Evolutionary conservation across 1,140 invertebrate species (phyloP).

Genomic region (Drepana arcuata): DNA sequence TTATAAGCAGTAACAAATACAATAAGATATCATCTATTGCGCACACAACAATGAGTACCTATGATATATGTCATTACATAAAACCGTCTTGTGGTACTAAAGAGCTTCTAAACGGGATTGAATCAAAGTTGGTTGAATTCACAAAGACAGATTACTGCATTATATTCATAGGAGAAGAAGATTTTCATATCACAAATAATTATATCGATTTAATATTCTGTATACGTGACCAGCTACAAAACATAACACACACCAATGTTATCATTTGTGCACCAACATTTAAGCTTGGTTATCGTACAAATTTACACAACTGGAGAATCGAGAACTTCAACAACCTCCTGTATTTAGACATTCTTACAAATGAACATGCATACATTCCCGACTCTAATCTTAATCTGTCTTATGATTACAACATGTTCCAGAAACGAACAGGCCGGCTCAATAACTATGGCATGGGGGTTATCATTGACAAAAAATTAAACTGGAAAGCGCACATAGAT

Average conservation of each 20-base stretch:
- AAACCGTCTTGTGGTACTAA: slow-evolving; percentile 1
- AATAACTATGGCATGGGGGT: too few species aligned
- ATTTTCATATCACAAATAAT: slow-evolving; percentile 1
- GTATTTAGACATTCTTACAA: background rate
- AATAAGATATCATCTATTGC: background rate
- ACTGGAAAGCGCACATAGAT: too few species aligned
- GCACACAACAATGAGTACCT: background rate
- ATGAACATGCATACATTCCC: background rate
- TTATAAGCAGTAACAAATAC: slow-evolving; percentile 2
- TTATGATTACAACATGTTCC: slow-evolving; percentile 5
- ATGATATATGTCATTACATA: slow-evolving; percentile 3
- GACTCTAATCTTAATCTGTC: background rate
- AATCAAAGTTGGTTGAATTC: slow-evolving; percentile 1
- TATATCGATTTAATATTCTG: background rate
- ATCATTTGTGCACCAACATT: slow-evolving; percentile 4
- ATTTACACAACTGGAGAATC: background rate
- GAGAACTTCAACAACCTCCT: slow-evolving; percentile 1
- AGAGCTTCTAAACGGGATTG: slow-evolving; percentile 1
- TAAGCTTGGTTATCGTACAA: too few species aligned
- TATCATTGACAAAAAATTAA: too few species aligned
- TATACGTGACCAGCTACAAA: slow-evolving; percentile 4
- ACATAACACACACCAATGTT: slow-evolving; percentile 3
- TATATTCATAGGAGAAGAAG: slow-evolving; percentile 5
- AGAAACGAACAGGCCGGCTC: too few species aligned
- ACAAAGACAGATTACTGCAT: slow-evolving; percentile 6